A percentile compares a stretch with the other conserved stretches of the same genome.
These are phyloP conservation scores for Rachycentron canadum DNA, from an alignment of 2,797 vertebrate genomes.

Conservation along the genomic window DNA sequence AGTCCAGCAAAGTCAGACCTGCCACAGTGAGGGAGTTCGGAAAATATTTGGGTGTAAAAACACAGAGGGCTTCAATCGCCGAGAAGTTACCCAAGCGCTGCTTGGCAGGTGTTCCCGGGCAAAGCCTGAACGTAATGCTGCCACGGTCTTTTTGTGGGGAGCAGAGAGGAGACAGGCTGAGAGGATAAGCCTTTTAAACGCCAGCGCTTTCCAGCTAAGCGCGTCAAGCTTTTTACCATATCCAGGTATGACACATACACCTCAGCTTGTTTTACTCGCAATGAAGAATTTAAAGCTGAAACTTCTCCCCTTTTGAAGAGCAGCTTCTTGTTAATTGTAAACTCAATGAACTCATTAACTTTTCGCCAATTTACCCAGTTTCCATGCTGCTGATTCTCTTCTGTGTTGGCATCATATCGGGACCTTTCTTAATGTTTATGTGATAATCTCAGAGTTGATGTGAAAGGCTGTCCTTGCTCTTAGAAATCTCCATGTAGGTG, in stretches of 20 bases:
- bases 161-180: constrained; percentile 43
- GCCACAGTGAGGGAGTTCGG: constrained; percentile 9
- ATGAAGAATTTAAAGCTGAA: not conserved
- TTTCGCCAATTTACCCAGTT: constrained; percentile 7
- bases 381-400: not conserved
- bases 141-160: constrained; percentile 27
- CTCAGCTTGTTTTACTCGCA: not conserved
- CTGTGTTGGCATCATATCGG: not conserved
- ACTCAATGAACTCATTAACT: not conserved
- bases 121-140: constrained; percentile 33
- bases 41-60: constrained; percentile 38
- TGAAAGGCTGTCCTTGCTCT: not conserved
- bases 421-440: not conserved
- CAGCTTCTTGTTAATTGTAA: not conserved
- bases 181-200: constrained; percentile 52
- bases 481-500: constrained; percentile 12
- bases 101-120: constrained; percentile 49
- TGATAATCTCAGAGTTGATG: constrained; percentile 1
- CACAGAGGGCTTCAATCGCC: constrained; percentile 22
- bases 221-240: constrained; percentile 18
- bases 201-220: constrained; percentile 24
- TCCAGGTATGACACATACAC: constrained; percentile 40
- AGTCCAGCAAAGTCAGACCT: constrained; percentile 28
- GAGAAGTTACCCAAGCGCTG: constrained; percentile 35
- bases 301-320: not conserved